Percentiles rank a stretch among this genome's conserved stretches.
Conservation (phyloP, 1,140 invertebrate species). For the Notospermus geniculatus region DNA sequence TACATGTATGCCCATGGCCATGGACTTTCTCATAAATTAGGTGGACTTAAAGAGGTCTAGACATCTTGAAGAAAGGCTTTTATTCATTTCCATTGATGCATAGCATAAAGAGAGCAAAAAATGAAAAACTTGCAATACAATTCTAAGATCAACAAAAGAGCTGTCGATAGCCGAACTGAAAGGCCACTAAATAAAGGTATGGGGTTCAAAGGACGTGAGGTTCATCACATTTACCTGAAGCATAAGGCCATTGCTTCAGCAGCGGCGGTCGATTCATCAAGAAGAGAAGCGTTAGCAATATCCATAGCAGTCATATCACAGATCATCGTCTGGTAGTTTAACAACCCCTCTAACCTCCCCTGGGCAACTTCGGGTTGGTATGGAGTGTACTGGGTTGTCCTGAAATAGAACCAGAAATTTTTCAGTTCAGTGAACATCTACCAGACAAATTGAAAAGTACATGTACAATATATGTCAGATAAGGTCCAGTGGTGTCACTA, state of each 20-base stretch:
- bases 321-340: slow-evolving; percentile 98
- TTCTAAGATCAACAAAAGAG: too few species aligned
- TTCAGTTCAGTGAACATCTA: background rate
- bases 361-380: slow-evolving; percentile 89
- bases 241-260: slow-evolving; percentile 93
- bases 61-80: too few species aligned
- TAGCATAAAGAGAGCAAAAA: background rate
- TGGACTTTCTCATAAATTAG: too few species aligned
- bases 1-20: too few species aligned
- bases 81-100: too few species aligned
- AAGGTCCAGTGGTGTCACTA: too few species aligned
- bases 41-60: too few species aligned
- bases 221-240: slow-evolving; percentile 63
- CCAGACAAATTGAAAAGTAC: too few species aligned
- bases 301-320: slow-evolving; percentile 91
- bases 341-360: slow-evolving; percentile 87
- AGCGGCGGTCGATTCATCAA: slow-evolving; percentile 97
- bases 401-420: slow-evolving; percentile 33
- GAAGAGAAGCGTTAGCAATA: slow-evolving; percentile 91
- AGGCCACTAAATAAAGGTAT: too few species aligned
- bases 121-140: background rate
- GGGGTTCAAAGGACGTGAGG: too few species aligned
- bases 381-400: slow-evolving; percentile 68
- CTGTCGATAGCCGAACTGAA: too few species aligned
- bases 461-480: too few species aligned